Evolutionary conservation across 2,888 invertebrate genomes (phyloP), one percentile per base, ranked within the genome.

Genomic region (Clanis bilineata): DNA sequence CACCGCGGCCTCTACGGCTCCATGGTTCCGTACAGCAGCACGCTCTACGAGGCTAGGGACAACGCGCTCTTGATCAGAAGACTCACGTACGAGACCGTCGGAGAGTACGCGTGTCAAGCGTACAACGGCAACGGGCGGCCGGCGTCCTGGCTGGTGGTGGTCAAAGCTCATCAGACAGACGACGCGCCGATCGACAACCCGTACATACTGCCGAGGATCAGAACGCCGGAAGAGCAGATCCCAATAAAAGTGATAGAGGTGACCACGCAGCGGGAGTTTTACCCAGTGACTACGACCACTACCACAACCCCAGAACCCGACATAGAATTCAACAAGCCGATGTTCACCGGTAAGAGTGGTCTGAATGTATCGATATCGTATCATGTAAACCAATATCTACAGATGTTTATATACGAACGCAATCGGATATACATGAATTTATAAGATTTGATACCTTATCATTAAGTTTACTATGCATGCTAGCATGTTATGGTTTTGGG

Each of bases 41-140:
- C 93, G 15, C 88, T 93, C 58, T 96, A 94, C 80, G 96, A 97
- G 79, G 95, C 96, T 65, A 93, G 95, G 63, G 97, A 96, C 72
- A 95, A 95, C 82, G 94, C 96, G 1, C 92, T 98, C 51, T 93
- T 95, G 62, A 96, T 98, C 74, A 93, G 95, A 58, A 90, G 94
- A 0, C 94, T 98, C 12, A 93, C 94, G 38, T 74, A 95, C 21
- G 93, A 94, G 5, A 96, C 96, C 73, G 93, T 97, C 58, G 98
- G 98, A 3, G 93, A 95, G 56, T 98, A 98, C 88, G 96, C 95
- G 5, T 98, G 98, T 79, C 96, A 96, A 76, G 98, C 97, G 3
- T 98, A 96, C 85, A 98, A 98, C 79, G 97, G 96, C 1, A 80
- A 94, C 7, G 95, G 95, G 10, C 94, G 94, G 69, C 95, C 98